Evolutionary conservation across 2,888 invertebrate genomes (phyloP), one percentile per base, ranked within the genome.

Genomic region (Trissonchulus latispiculum): DNA sequence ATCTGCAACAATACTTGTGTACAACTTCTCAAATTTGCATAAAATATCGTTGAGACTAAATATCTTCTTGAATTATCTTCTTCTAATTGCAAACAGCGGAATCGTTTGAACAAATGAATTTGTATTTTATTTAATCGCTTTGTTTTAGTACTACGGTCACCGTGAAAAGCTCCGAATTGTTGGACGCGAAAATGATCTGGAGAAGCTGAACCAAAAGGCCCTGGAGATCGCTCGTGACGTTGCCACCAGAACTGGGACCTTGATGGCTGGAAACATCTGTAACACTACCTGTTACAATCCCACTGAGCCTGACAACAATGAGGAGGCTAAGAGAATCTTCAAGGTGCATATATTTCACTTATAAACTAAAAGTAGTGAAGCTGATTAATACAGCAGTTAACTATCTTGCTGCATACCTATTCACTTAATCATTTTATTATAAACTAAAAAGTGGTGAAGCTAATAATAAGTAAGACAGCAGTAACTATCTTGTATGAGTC

Each of bases 211-310:
- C 75, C 72, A 76, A 2, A 67, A 72, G 18, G 83, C 83, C 0
- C 75, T 83, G 61, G 74, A 77, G 48, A 78, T 83, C 28, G 83
- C 83, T 1, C 79, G 80, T 1, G 77, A 81, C 66, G 83, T 83
- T 33, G 82, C 83, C 1, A 68, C 66, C 29, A 31, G 36, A 2
- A 74, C 72, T 15, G 81, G 80, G 8, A 81, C 80, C 0, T 76
- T 83, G 28, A 80, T 83, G 80, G 83, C 83, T 28, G 83, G 83
- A 71, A 80, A 82, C 75, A 78, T 83, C 2, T 81, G 80, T 75
- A 83, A 83, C 77, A 78, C 79, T 8, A 79, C 79, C 1, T 70
- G 77, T 1, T 83, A 78, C 72, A 75, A 78, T 2, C 77, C 78
- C 0, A 78, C 78, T n/a, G 75, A 81, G 35, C 73, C 76, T 0